phyloP scores from a whole-genome alignment of 2,113 vertebrate species.

The Cebus imitator region DNA sequence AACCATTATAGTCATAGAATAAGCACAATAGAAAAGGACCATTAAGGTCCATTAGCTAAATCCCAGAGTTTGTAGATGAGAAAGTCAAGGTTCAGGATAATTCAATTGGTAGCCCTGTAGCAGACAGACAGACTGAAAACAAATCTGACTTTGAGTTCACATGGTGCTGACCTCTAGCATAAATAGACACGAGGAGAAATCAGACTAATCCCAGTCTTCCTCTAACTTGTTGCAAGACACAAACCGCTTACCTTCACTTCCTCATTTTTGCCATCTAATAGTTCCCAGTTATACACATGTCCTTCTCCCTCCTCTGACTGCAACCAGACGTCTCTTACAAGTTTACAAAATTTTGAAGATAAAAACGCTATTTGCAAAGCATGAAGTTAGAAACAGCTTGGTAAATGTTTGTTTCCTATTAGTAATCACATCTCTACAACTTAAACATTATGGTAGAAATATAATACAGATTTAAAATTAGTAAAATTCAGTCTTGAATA shows the following conservation, averaged over 20 bases:
- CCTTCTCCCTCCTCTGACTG: background rate
- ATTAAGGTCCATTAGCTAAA: background rate
- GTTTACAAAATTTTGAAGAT: background rate
- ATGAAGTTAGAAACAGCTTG: background rate
- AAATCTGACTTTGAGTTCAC: background rate
- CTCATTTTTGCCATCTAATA: slow-evolving; percentile 1
- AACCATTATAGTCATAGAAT: background rate
- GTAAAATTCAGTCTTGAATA: background rate
- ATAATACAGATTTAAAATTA: background rate
- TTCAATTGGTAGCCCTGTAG: background rate
- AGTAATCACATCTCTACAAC: background rate
- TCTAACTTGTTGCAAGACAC: background rate
- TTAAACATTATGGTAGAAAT: background rate
- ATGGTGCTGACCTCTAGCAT: background rate
- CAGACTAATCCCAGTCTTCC: background rate
- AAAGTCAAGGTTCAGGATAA: background rate
- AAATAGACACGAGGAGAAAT: background rate
- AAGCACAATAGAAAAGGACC: background rate
- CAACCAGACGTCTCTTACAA: background rate
- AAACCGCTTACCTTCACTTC: slow-evolving; percentile 30
- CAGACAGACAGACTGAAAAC: background rate
- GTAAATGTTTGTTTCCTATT: background rate
- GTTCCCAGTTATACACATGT: background rate
- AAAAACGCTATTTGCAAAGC: slow-evolving; percentile 7
- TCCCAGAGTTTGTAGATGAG: background rate